Conservation (phyloP, 2,113 vertebrate genomes). For the Cinclus mexicanus region DNA sequence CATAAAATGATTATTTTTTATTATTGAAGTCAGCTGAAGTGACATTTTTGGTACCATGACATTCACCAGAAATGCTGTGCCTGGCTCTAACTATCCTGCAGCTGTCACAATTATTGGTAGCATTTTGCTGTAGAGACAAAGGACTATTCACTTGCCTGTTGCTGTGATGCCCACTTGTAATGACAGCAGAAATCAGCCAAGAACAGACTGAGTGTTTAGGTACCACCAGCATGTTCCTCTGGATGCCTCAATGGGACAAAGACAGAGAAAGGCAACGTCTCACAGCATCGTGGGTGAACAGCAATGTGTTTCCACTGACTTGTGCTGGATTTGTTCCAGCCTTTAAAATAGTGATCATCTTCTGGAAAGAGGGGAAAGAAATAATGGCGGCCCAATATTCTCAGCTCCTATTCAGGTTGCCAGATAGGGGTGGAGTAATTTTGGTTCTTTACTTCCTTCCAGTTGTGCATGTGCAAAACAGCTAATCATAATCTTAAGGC, state of each 20-base stretch:
- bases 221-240: not conserved
- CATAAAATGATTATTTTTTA: not conserved
- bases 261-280: not conserved
- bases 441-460: not conserved
- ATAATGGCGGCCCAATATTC: no score
- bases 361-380: not conserved
- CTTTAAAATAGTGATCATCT: not conserved
- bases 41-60: not conserved
- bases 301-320: not conserved
- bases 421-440: not conserved
- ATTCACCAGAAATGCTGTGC: not conserved
- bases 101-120: not conserved
- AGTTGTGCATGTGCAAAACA: not conserved
- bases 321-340: not conserved
- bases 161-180: not conserved
- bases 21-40: not conserved
- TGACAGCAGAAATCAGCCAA: not conserved
- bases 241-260: not conserved
- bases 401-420: not conserved
- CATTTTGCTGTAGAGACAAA: not conserved
- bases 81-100: not conserved
- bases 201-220: not conserved
- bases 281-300: accelerated
- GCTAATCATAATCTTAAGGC: not conserved
- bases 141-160: not conserved